Base-by-base conservation (phyloP, 2,113 vertebrate genomes). In the Hydrolagus affinis region DNA sequence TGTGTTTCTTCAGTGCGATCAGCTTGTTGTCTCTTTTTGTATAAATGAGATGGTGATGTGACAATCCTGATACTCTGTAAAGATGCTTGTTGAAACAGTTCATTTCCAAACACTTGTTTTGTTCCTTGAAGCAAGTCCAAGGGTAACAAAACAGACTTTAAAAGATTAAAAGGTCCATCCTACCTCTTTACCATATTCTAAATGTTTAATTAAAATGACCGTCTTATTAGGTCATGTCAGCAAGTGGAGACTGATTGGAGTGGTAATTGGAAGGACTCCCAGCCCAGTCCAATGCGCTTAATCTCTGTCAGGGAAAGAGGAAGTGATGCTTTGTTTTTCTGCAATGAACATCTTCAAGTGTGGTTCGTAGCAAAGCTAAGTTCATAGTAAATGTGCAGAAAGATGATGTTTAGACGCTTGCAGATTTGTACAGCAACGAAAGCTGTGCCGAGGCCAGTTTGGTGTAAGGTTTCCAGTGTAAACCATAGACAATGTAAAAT, bases 111-210 rank as follows among this genome's bases (percentile, higher is more conserved):
- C 44, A 44, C 44, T 44, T 6, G 44, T 44, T 44, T 44, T 3
- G 44, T 44, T 44, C 44, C 44, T 44, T 44, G 44, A 44, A 44
- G 44, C 6, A 44, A 66, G 7, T 11, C 11, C 23, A n/a, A 80
- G 30, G 25, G 10, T 83, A 68, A 83, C 25, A 66, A 83, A 83
- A 83, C 30, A 17, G 15, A 60, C 78, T 32, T 83, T 83, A 28
- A 83, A 83, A 32, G 28, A 32, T 68, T 66, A 83, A 68, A 44
- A 66, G 28, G 15, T 32, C 66, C 78, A 83, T 32, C 23, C 32
- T 17, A 11, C 66, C 62, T 19, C 59, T 15, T 17, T 83, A 32
- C 14, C 25, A 19, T 15, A n/a, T 23, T 77, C 75, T 12, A 11
- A 77, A 66, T 25, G 8, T 83, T 83, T 66, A 25, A 66, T 83